phyloP scores from a whole-genome alignment of 2,113 vertebrate species.

The Eulemur rufifrons region DNA sequence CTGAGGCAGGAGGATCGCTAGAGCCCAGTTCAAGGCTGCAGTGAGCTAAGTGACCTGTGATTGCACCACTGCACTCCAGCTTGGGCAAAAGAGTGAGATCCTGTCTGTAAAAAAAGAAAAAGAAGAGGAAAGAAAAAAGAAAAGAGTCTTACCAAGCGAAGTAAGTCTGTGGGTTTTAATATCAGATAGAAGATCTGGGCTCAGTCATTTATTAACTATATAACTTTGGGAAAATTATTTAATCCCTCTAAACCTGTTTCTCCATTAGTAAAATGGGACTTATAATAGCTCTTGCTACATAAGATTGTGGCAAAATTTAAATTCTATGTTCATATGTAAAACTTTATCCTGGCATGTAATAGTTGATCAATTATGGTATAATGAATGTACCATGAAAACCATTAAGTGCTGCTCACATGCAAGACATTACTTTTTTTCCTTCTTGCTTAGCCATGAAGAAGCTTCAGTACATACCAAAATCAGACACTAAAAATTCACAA shows the following conservation, averaged over 20 bases:
- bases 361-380: background rate
- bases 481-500: slow-evolving; percentile 15
- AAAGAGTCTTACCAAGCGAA: slow-evolving; percentile 4
- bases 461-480: background rate
- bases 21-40: too few relatives aligned
- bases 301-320: slow-evolving; percentile 30
- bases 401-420: background rate
- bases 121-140: too few relatives aligned
- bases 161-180: background rate
- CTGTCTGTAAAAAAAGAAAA: too few relatives aligned
- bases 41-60: too few relatives aligned
- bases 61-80: too few relatives aligned
- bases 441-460: slow-evolving; percentile 11
- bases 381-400: background rate
- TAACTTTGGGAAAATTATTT: background rate
- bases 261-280: slow-evolving; percentile 1
- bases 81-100: too few relatives aligned
- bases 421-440: background rate
- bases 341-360: background rate
- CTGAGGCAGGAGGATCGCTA: too few relatives aligned
- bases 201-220: background rate
- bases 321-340: background rate
- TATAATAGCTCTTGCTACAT: background rate
- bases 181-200: background rate
- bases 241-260: slow-evolving; percentile 1